These are phyloP conservation scores for Cervus canadensis DNA, from an alignment of 2,113 vertebrate species.

Conservation along the genomic window DNA sequence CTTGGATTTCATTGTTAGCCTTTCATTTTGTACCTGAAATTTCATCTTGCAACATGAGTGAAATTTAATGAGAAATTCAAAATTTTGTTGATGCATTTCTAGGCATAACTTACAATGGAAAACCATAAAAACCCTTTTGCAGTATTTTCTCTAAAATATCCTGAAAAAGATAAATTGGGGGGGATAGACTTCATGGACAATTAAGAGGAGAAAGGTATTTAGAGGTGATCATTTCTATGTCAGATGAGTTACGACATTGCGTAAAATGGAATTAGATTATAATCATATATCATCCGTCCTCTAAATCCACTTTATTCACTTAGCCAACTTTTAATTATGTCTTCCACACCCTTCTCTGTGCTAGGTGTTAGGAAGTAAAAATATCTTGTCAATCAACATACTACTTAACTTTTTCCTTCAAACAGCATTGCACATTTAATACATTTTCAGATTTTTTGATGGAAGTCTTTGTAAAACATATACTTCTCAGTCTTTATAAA, in stretches of 20 bases:
- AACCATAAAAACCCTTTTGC: background rate
- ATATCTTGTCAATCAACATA: background rate
- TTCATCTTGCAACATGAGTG: background rate
- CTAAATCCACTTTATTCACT: background rate
- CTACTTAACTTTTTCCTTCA: background rate
- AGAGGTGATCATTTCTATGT: background rate
- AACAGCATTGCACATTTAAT: conserved; percentile 8
- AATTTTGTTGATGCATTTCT: background rate
- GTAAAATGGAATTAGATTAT: background rate
- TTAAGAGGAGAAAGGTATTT: background rate
- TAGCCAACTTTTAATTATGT: background rate
- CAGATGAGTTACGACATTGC: background rate
- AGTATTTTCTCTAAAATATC: background rate
- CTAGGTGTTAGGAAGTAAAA: background rate
- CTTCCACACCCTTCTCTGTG: background rate
- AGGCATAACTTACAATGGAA: background rate
- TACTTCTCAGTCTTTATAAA: background rate
- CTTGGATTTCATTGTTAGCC: background rate
- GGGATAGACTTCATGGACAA: background rate
- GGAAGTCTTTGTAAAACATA: background rate
- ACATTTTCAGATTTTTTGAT: conserved; percentile 21
- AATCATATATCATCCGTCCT: background rate
- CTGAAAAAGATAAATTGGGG: background rate
- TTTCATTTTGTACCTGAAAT: conserved; percentile 5
- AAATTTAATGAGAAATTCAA: conserved; percentile 6